Evolutionary conservation across 2,797 vertebrate species (phyloP), one percentile per base, ranked within the genome.

Genomic region (Buceros bicornis): DNA sequence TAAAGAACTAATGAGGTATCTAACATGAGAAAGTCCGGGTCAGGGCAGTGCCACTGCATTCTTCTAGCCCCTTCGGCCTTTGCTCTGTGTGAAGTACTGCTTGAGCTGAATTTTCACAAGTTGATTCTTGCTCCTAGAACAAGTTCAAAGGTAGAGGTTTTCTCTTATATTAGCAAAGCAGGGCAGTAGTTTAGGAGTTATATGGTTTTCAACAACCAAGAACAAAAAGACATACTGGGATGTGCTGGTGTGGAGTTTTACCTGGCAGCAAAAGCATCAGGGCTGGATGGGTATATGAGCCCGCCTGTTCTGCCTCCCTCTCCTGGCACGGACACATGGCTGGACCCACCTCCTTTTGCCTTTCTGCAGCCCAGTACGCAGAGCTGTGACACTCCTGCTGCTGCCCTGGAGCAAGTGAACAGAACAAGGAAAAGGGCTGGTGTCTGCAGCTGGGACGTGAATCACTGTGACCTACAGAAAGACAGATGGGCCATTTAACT

Each of bases 91-190:
- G 43, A 89, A 77, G 35, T 73, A 56, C 26, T 80, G 42, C 77
- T 87, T 45, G 40, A 89, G 87, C 77, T 87, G 85, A 82, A 87
- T 70, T 87, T 87, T 91, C 81, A 82, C 93, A 94, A 87, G 95
- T 95, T 61, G 77, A 40, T 96, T 96, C 90, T 96, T 96, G 93
- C 88, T 93, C 47, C 53, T 79, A 64, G 35, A 84, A 43, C 45
- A 60, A 94, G 86, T 95, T 96, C 88, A 95, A 90, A 95, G 91
- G 80, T 90, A 73, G 85, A 95, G 57, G 72, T 93, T 96, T 95
- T 89, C 71, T 82, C 61, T 67, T 82, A 8, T 5, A 66, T 78
- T 67, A 80, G 83, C 78, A 67, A 74, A 95, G 40, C 16, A 51
- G 56, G 51, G 61, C 70, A 89, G 54, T 45, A 5, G 51, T 24